Conservation (phyloP, 2,888 invertebrate species). For the Sinelater perroti region DNA sequence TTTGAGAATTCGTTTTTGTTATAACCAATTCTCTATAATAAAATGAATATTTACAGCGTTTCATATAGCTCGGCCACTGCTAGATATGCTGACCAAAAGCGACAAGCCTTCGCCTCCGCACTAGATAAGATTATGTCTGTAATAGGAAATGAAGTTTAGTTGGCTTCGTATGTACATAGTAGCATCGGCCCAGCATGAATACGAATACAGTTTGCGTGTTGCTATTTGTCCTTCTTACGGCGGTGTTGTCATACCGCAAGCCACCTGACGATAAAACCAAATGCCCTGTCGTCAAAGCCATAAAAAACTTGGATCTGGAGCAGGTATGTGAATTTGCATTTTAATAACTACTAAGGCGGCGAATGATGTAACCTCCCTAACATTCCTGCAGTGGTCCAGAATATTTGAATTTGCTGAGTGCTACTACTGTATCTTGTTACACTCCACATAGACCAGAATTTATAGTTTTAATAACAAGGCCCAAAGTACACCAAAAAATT, state of each 20-base stretch:
- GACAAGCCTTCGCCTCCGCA: conserved; percentile 21
- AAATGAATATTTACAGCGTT: no score
- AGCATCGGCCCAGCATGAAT: conserved; percentile 18
- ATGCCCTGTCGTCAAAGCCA: conserved; percentile 81
- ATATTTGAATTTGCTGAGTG: no score
- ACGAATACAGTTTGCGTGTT: conserved; percentile 8
- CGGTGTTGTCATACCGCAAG: conserved; percentile 41
- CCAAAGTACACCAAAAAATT: no score
- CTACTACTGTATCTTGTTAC: no score
- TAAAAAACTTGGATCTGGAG: conserved; percentile 80
- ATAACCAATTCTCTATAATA: no score
- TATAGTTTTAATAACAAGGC: no score
- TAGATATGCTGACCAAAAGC: conserved; percentile 4
- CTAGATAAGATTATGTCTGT: conserved; percentile 19
- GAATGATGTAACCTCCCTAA: no score
- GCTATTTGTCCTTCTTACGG: neutral
- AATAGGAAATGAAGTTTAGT: conserved; percentile 21
- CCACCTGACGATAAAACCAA: conserved; percentile 72
- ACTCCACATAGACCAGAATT: no score
- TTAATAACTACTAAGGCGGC: neutral
- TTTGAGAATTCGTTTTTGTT: no score
- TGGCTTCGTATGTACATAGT: conserved; percentile 2
- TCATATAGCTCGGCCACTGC: no score
- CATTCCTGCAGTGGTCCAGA: no score
- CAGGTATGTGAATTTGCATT: conserved; percentile 67